These are phyloP conservation scores for Bufo gargarizans DNA, from an alignment of 2,113 vertebrate genomes.

Conservation along the genomic window DNA sequence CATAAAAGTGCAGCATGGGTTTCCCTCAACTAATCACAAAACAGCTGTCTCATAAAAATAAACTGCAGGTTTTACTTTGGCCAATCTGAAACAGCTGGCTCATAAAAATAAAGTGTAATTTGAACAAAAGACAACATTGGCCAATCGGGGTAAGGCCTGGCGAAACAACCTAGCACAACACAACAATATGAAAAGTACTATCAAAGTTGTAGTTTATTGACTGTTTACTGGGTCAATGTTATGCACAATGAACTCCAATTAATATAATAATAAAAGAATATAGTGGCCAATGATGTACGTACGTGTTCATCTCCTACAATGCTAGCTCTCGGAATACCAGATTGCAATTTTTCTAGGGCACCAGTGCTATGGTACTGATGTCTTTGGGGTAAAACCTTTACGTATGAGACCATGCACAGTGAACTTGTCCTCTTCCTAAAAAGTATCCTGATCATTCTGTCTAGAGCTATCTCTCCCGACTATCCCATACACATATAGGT, in stretches of 20 bases:
- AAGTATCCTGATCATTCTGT: too few species aligned
- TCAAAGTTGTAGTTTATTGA: conserved; percentile 37
- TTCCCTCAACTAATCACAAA: conserved; percentile 57
- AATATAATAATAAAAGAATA: conserved; percentile 4
- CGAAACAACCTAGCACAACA: conserved; percentile 8
- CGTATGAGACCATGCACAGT: too few species aligned
- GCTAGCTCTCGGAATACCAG: too few species aligned
- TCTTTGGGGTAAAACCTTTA: too few species aligned
- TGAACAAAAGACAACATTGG: conserved; percentile 46
- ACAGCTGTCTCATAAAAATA: conserved; percentile 59
- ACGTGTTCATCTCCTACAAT: neutral
- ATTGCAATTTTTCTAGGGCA: neutral
- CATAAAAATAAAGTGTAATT: conserved; percentile 57
- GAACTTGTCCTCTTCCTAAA: too few species aligned
- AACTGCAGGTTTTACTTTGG: conserved; percentile 59
- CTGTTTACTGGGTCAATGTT: conserved; percentile 6
- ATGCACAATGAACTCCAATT: neutral
- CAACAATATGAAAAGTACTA: conserved; percentile 26
- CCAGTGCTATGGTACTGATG: too few species aligned
- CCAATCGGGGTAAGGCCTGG: conserved; percentile 20
- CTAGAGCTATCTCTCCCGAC: too few species aligned
- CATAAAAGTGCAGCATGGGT: conserved; percentile 52
- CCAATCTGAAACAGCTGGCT: conserved; percentile 59
- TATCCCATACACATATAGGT: too few species aligned
- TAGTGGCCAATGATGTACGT: neutral